Evolutionary conservation across 2,113 vertebrate genomes (phyloP), one percentile per base, ranked within the genome.

Genomic region (Eira barbara): DNA sequence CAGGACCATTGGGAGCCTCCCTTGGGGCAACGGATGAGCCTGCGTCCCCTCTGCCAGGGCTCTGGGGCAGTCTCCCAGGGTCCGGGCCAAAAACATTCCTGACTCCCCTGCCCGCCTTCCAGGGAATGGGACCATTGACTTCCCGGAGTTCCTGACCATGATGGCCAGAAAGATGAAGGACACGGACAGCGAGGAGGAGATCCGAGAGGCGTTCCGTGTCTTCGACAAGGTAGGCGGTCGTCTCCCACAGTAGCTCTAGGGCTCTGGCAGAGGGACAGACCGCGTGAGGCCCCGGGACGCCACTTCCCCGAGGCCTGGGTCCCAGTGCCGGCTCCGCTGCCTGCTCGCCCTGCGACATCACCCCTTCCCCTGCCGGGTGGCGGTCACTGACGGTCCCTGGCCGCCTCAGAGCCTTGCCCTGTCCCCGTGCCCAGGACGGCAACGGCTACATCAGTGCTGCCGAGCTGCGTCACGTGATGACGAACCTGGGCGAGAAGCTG

Each of bases 131-230:
- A 99, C 99, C 73, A 99, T 99, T 63, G 99, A 99, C 97, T 99
- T 99, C 97, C 99, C 99, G 0, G 99, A 99, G 98, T 99, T 99
- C 98, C 98, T 99, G 89, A 99, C 99, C 97, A 99, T 99, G 99
- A 99, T 99, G 99, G 99, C 99, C 9, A 98, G 99, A 71, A 99
- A 99, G 98, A 99, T 99, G 99, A 99, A 99, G 97, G 99, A 99
- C 47, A 99, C 99, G 0, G 99, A 99, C 98, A 99, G 99, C 0
- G 99, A 99, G 98, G 99, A 99, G 98, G 99, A 99, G 98, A 99
- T 99, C 97, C 98, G 99, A 96, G 99, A 99, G 99, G 99, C 99
- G 1, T 99, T 99, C 98, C 98, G 99, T 47, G 99, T 99, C 95
- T 99, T 99, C 36, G 99, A 99, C 97, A 99, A 99, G 99, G 99